phyloP scores from a whole-genome alignment of 37 sponge, comb jelly and placozoan species.

The Beroe ovata region DNA sequence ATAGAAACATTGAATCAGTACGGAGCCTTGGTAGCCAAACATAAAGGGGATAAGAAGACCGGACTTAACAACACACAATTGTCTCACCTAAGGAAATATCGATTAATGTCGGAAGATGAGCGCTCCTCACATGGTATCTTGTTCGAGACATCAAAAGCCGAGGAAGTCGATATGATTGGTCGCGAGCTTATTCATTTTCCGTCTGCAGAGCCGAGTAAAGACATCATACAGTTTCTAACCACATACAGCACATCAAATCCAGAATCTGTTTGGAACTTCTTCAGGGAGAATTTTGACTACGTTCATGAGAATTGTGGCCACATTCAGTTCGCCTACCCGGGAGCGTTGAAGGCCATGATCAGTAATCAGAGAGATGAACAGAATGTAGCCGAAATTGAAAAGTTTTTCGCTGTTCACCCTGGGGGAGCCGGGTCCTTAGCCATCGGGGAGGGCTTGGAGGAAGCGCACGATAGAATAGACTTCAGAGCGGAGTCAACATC shows the following conservation, averaged over 20 bases:
- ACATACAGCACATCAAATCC: not conserved
- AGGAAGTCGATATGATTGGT: conserved; percentile 7
- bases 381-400: conserved; percentile 17
- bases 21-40: not conserved
- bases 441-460: conserved; percentile 5
- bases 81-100: not conserved
- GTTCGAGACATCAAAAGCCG: not conserved
- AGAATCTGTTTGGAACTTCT: conserved; percentile 21
- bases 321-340: conserved; percentile 30
- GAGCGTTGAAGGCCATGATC: not conserved
- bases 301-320: not conserved
- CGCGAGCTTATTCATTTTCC: not conserved
- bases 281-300: not conserved
- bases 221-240: not conserved
- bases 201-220: not conserved
- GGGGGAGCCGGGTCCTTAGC: conserved; percentile 7
- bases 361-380: not conserved
- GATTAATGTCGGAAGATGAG: not conserved
- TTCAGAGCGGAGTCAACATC: not conserved
- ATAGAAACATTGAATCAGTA: not conserved
- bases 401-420: conserved; percentile 6
- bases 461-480: not conserved
- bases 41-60: not conserved
- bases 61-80: too few relatives aligned
- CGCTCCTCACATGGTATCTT: not conserved